Conservation (phyloP, 2,888 invertebrate species). For the Patella caerulea region DNA sequence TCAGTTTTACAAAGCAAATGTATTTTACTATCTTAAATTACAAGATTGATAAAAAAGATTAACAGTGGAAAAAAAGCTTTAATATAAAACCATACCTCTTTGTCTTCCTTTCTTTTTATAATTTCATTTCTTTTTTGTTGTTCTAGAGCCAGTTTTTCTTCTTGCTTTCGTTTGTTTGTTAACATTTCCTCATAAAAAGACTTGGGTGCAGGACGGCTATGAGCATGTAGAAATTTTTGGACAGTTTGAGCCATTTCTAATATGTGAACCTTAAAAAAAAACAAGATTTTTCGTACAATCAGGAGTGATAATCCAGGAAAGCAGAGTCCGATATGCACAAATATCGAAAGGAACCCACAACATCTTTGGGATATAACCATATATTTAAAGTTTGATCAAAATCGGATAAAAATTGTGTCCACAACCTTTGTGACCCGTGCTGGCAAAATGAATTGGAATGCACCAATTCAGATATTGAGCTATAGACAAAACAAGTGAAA, state of each 20-base stretch:
- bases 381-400: no score
- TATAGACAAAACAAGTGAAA: no score
- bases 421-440: no score
- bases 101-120: conserved; percentile 56
- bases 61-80: no score
- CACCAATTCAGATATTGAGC: no score
- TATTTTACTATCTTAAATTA: no score
- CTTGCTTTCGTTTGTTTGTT: conserved; percentile 76
- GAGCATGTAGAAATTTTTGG: conserved; percentile 82
- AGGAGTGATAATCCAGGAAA: neutral
- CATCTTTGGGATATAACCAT: no score
- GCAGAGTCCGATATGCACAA: neutral
- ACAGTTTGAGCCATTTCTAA: conserved; percentile 85
- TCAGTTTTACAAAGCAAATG: no score
- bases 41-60: no score
- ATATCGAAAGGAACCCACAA: neutral
- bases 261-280: conserved; percentile 77
- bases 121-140: conserved; percentile 54
- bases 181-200: conserved; percentile 96
- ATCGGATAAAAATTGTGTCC: no score
- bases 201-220: conserved; percentile 84
- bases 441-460: no score
- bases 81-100: conserved; percentile 46
- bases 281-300: no score
- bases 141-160: conserved; percentile 60